These are phyloP conservation scores for Amia ocellicauda DNA, from an alignment of 2,113 vertebrate genomes.

Conservation along the genomic window DNA sequence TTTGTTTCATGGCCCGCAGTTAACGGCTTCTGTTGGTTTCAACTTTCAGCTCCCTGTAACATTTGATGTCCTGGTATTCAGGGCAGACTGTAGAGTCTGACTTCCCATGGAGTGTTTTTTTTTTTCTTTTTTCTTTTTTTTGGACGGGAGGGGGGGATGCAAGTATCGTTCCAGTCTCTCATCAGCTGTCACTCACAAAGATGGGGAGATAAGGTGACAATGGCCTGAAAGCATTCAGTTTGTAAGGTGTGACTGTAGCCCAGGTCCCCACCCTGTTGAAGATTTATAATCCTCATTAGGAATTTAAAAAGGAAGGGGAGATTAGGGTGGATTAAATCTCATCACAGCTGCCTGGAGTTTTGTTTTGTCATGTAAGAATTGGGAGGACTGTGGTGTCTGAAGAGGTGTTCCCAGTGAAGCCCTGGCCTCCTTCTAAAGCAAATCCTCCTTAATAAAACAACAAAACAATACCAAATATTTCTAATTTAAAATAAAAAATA, in stretches of 20 bases:
- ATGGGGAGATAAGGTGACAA: conserved; percentile 64
- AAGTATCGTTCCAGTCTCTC: conserved; percentile 60
- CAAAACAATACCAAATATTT: no score
- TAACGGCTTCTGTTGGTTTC: conserved; percentile 51
- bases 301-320: conserved; percentile 66
- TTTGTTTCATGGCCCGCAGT: conserved; percentile 46
- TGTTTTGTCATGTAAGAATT: conserved; percentile 69
- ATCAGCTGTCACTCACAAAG: conserved; percentile 60
- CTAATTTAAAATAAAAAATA: no score
- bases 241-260: conserved; percentile 59
- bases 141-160: conserved; percentile 52
- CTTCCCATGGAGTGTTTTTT: conserved; percentile 49
- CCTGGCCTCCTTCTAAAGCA: conserved; percentile 10
- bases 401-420: conserved; percentile 38
- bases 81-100: conserved; percentile 50
- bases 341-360: conserved; percentile 67
- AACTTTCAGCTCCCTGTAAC: conserved; percentile 40
- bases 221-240: conserved; percentile 57
- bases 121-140: no score
- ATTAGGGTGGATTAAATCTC: conserved; percentile 68
- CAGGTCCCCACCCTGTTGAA: conserved; percentile 52
- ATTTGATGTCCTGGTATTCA: conserved; percentile 53
- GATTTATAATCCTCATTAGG: conserved; percentile 68
- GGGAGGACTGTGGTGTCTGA: conserved; percentile 51
- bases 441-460: conserved; percentile 8